Evolutionary conservation across 2,797 vertebrate species (phyloP).

Genomic region (Pristis pectinata): DNA sequence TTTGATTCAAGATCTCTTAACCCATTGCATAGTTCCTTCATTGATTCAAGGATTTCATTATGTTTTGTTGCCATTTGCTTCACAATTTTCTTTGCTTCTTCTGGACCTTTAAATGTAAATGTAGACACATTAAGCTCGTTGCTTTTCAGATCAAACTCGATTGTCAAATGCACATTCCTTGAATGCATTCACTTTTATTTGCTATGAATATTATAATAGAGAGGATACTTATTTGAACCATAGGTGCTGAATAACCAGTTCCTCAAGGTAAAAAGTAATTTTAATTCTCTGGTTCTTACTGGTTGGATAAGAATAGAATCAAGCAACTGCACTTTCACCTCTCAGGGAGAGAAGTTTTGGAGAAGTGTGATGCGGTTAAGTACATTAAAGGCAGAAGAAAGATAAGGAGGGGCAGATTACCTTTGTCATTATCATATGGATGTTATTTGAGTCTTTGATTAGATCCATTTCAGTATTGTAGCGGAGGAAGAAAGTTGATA

Average conservation of each 20-base stretch:
- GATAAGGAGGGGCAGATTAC: too few species aligned
- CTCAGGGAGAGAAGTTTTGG: too few species aligned
- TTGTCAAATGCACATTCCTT: not conserved
- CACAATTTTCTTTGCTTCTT: slow-evolving; percentile 73
- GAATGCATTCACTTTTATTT: not conserved
- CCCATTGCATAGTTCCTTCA: slow-evolving; percentile 68
- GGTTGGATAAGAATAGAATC: too few species aligned
- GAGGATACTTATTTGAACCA: not conserved
- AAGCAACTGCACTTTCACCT: too few species aligned
- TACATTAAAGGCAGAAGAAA: too few species aligned
- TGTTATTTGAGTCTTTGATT: too few species aligned
- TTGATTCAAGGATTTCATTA: slow-evolving; percentile 68
- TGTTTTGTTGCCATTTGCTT: slow-evolving; percentile 75
- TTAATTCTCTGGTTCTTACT: too few species aligned
- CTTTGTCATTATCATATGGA: too few species aligned
- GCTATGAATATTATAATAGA: not conserved
- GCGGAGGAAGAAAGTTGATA: too few species aligned
- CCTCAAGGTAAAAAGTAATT: not conserved
- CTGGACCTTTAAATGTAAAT: slow-evolving; percentile 58
- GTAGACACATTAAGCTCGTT: not conserved
- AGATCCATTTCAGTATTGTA: too few species aligned
- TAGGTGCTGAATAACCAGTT: not conserved
- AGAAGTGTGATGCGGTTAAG: too few species aligned
- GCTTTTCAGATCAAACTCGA: not conserved
- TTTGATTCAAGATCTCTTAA: slow-evolving; percentile 70